Percentiles rank a stretch among this genome's conserved stretches.
phyloP scores from a whole-genome alignment of 2,113 vertebrate genomes.

The Laticauda laticaudata region DNA sequence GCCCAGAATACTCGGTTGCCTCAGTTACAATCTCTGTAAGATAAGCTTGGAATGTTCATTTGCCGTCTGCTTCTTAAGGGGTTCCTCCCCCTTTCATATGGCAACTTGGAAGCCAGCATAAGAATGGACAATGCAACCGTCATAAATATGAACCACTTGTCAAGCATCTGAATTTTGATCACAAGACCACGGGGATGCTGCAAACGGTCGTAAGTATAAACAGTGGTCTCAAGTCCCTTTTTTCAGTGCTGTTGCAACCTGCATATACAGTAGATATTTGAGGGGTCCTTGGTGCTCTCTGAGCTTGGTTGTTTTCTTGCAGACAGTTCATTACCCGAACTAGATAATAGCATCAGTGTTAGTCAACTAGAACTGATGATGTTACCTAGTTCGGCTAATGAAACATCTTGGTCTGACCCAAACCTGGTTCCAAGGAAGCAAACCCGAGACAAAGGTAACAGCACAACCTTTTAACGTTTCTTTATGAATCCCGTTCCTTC shows the following conservation, averaged over 20 bases:
- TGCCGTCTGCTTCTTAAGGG: too few relatives aligned
- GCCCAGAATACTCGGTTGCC: too few relatives aligned
- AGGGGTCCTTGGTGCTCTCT: background rate
- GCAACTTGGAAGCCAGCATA: too few relatives aligned
- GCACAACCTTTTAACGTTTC: too few relatives aligned
- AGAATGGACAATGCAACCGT: background rate
- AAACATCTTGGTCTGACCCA: background rate
- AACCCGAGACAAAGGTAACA: too few relatives aligned
- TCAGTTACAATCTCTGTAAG: too few relatives aligned
- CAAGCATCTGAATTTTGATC: background rate
- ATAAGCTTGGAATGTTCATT: too few relatives aligned
- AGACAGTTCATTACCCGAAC: background rate
- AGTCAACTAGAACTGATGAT: background rate
- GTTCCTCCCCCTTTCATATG: too few relatives aligned
- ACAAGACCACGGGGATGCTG: background rate
- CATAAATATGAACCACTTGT: background rate
- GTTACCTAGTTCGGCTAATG: background rate
- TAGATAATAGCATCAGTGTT: background rate
- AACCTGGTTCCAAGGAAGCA: too few relatives aligned
- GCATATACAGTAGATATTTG: background rate
- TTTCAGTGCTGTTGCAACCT: background rate
- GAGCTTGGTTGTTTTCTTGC: background rate
- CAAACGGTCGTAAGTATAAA: background rate
- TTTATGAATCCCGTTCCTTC: too few relatives aligned
- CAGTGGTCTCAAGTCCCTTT: background rate